A percentile compares a stretch with the other conserved stretches of the same genome.
phyloP scores from a whole-genome alignment of 2,888 invertebrate species.

The Crepidodera aurea region DNA sequence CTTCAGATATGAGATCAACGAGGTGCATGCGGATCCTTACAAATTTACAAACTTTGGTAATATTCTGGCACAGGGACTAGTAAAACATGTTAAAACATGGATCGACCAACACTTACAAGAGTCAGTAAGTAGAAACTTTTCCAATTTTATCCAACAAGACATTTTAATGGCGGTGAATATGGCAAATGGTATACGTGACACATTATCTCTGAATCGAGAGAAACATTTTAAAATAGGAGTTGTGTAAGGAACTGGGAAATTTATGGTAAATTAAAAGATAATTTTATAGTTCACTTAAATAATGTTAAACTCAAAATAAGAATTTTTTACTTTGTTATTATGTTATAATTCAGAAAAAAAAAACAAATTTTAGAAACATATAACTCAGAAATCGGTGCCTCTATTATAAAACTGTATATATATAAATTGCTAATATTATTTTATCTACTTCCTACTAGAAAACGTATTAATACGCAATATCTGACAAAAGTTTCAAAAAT shows the following conservation, averaged over 20 bases:
- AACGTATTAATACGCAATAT: too few species aligned
- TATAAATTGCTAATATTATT: too few species aligned
- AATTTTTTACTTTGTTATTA: too few species aligned
- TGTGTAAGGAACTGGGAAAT: background rate
- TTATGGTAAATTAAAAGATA: too few species aligned
- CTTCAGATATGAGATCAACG: background rate
- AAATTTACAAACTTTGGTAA: constrained; percentile 6
- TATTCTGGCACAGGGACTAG: constrained; percentile 1
- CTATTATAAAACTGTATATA: too few species aligned
- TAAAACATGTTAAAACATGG: constrained; percentile 15
- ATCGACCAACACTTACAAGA: constrained; percentile 1
- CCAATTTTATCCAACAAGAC: constrained; percentile 10
- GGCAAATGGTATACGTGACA: constrained; percentile 5
- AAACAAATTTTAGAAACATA: too few species aligned
- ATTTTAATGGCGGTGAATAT: constrained; percentile 4
- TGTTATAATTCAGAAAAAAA: too few species aligned
- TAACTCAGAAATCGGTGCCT: too few species aligned
- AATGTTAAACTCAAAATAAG: too few species aligned
- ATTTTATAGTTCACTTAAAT: too few species aligned
- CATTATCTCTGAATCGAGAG: background rate
- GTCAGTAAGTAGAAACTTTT: constrained; percentile 5
- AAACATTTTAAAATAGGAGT: background rate
- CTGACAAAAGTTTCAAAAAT: too few species aligned
- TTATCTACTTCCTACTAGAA: too few species aligned
- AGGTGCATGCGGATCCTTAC: background rate